A percentile compares a stretch with the other conserved stretches of the same genome.
phyloP scores from a whole-genome alignment of 2,113 vertebrate genomes.

The Hemiprocne comata region DNA sequence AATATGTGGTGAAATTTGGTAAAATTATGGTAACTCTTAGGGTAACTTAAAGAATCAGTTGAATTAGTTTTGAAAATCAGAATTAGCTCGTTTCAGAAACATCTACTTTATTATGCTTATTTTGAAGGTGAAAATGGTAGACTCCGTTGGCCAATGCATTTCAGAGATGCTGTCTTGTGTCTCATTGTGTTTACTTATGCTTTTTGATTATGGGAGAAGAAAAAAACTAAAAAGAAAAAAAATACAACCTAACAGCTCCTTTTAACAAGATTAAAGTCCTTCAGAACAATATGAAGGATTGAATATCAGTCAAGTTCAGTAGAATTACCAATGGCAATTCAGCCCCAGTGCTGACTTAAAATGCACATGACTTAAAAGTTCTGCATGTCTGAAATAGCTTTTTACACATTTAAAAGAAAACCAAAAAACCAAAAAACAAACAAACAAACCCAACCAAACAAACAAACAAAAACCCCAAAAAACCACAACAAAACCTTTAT shows the following conservation, averaged over 20 bases:
- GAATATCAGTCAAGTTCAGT: not conserved
- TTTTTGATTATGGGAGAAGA: not conserved
- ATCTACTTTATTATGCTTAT: not conserved
- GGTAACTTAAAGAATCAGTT: not conserved
- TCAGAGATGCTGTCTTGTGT: not conserved
- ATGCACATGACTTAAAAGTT: not conserved
- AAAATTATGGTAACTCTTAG: not conserved
- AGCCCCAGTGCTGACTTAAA: not conserved
- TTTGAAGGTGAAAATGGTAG: not conserved
- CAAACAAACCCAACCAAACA: not conserved
- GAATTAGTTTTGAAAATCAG: not conserved
- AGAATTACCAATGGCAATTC: not conserved
- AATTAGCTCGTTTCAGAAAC: not conserved
- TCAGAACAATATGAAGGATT: not conserved
- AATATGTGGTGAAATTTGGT: not conserved
- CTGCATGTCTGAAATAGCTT: not conserved
- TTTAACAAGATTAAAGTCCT: not conserved
- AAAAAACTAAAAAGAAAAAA: not conserved
- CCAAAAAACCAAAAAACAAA: not conserved
- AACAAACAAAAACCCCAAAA: not conserved
- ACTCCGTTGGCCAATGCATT: not conserved
- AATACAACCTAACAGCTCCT: not conserved
- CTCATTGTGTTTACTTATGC: not conserved
- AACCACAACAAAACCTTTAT: rapidly evolving
- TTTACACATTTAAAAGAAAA: not conserved